These are phyloP conservation scores for Tilapia sparmanii DNA, from an alignment of 2,113 vertebrate genomes.

Conservation along the genomic window DNA sequence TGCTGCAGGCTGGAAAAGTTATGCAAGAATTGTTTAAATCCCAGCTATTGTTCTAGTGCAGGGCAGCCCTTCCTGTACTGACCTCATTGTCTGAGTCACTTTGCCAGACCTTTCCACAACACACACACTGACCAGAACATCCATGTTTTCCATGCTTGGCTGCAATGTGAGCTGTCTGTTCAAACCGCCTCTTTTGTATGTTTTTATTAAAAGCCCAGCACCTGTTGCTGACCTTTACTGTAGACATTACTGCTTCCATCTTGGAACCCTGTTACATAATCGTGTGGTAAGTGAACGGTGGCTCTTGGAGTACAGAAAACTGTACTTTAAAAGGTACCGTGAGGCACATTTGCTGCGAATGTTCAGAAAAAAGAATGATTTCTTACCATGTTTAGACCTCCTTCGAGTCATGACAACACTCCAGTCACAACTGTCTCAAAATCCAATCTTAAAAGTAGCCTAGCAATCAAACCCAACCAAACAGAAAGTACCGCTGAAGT, in stretches of 20 bases:
- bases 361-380: not conserved
- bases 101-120: not conserved
- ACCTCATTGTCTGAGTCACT: constrained; percentile 7
- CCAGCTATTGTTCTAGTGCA: constrained; percentile 60
- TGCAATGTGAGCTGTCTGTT: not conserved
- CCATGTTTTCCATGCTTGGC: not conserved
- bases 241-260: not conserved
- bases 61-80: constrained; percentile 57
- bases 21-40: constrained; percentile 55
- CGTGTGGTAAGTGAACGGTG: not conserved
- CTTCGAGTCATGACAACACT: not conserved
- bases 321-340: not conserved
- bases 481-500: not conserved
- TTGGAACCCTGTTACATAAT: not conserved
- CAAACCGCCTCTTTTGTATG: not conserved
- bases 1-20: constrained; percentile 23
- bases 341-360: not conserved
- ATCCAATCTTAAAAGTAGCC: not conserved
- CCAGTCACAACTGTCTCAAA: not conserved
- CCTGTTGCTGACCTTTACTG: constrained; percentile 11
- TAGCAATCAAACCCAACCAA: not conserved
- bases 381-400: constrained; percentile 25
- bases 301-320: not conserved
- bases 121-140: not conserved
- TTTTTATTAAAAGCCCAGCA: not conserved